phyloP scores from a whole-genome alignment of 2,888 invertebrate genomes.

The Eupithecia tripunctaria region DNA sequence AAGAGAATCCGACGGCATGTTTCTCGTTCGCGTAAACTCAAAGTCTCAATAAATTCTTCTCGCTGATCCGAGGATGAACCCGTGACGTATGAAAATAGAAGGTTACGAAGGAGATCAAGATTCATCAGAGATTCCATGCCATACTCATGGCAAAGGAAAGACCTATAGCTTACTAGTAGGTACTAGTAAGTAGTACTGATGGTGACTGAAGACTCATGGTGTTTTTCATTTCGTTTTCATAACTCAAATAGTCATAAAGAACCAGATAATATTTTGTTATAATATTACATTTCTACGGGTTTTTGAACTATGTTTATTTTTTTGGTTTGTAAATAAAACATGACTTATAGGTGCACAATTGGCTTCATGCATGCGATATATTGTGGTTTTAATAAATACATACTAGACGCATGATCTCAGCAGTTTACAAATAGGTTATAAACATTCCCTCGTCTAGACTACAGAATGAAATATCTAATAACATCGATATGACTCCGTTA shows the following conservation, averaged over 20 bases:
- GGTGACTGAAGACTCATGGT: not conserved
- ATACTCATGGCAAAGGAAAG: slow-evolving; percentile 5
- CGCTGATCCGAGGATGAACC: slow-evolving; percentile 72
- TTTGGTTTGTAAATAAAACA: not conserved
- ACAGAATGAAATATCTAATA: slow-evolving; percentile 41
- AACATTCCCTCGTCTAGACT: slow-evolving; percentile 32
- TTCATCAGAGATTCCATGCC: slow-evolving; percentile 57
- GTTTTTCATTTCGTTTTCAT: not conserved
- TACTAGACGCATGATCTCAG: slow-evolving; percentile 23
- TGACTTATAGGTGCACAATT: not conserved
- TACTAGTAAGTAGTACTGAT: too few species aligned
- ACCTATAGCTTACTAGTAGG: not conserved
- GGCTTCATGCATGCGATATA: not conserved
- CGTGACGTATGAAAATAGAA: slow-evolving; percentile 74
- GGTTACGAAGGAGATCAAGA: slow-evolving; percentile 48
- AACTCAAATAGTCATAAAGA: not conserved
- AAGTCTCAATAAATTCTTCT: slow-evolving; percentile 76
- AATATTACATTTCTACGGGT: not conserved
- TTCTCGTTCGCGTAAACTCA: slow-evolving; percentile 63
- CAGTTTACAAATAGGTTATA: slow-evolving; percentile 27
- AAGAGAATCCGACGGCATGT: slow-evolving; percentile 42
- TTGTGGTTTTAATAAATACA: slow-evolving; percentile 14
- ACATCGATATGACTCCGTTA: slow-evolving; percentile 28
- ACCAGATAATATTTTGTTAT: not conserved
- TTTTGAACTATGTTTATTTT: not conserved